These are phyloP conservation scores for Diplodus sargus DNA, from an alignment of 2,797 vertebrate species.

Conservation along the genomic window DNA sequence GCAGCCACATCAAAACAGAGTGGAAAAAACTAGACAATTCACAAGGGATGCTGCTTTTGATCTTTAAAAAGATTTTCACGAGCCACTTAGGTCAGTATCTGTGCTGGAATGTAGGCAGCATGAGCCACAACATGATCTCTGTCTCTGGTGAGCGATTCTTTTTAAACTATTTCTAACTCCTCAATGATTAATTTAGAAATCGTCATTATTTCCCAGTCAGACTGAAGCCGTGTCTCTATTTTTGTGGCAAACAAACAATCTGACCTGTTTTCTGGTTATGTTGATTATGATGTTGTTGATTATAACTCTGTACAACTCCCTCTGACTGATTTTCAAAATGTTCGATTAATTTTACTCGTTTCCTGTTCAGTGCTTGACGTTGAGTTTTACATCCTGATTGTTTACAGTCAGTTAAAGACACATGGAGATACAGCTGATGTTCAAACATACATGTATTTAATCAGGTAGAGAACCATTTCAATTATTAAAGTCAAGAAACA, in stretches of 20 bases:
- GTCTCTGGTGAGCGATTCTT: constrained; percentile 46
- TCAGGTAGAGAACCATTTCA: no score
- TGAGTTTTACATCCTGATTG: no score
- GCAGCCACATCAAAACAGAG: neutral
- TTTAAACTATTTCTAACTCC: neutral
- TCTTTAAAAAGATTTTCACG: neutral
- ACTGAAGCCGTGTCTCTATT: neutral
- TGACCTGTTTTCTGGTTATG: neutral
- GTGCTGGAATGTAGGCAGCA: accelerated
- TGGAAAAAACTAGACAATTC: accelerated
- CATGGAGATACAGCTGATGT: no score
- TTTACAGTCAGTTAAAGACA: no score
- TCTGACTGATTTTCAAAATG: neutral
- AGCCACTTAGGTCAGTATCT: constrained; percentile 36
- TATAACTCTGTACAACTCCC: no score
- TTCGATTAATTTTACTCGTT: neutral
- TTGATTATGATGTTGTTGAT: neutral
- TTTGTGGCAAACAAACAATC: neutral
- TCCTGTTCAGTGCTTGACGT: neutral
- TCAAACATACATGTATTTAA: no score
- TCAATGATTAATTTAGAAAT: neutral
- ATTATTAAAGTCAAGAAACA: no score
- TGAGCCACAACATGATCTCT: constrained; percentile 36
- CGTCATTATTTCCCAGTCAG: neutral
- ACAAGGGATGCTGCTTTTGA: accelerated